These are phyloP conservation scores for Dryomyza anilis DNA, from an alignment of 2,888 invertebrate species.

Conservation along the genomic window DNA sequence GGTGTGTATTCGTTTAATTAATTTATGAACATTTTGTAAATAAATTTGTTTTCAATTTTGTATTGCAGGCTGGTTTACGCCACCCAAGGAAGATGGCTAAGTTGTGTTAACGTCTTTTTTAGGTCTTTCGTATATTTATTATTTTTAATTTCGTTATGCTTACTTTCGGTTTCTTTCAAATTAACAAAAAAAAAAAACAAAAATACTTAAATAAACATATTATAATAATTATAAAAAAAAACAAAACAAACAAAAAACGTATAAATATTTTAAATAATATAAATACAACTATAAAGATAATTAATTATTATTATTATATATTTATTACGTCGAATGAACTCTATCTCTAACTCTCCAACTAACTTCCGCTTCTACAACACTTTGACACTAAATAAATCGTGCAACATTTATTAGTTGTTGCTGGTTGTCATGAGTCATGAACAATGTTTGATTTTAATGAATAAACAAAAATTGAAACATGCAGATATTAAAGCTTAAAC, in stretches of 20 bases:
- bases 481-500: no score
- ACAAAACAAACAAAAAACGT: not conserved
- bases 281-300: not conserved
- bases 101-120: slow-evolving; percentile 11
- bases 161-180: slow-evolving; percentile 15
- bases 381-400: no score
- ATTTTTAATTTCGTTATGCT: slow-evolving; percentile 12
- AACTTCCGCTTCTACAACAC: no score
- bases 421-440: no score
- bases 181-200: no score
- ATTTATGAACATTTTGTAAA: not conserved
- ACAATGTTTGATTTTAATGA: no score
- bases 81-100: slow-evolving; percentile 91
- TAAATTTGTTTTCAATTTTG: slow-evolving; percentile 6
- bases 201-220: slow-evolving; percentile 26
- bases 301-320: not conserved
- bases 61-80: slow-evolving; percentile 83
- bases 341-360: no score
- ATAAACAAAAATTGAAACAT: no score
- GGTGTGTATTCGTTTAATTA: slow-evolving; percentile 65
- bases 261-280: slow-evolving; percentile 14
- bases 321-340: slow-evolving; percentile 1
- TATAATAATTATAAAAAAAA: slow-evolving; percentile 26
- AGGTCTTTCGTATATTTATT: slow-evolving; percentile 31
- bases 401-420: no score